Evolutionary conservation across 2,888 invertebrate genomes (phyloP).

Genomic region (Daptonema setosum): DNA sequence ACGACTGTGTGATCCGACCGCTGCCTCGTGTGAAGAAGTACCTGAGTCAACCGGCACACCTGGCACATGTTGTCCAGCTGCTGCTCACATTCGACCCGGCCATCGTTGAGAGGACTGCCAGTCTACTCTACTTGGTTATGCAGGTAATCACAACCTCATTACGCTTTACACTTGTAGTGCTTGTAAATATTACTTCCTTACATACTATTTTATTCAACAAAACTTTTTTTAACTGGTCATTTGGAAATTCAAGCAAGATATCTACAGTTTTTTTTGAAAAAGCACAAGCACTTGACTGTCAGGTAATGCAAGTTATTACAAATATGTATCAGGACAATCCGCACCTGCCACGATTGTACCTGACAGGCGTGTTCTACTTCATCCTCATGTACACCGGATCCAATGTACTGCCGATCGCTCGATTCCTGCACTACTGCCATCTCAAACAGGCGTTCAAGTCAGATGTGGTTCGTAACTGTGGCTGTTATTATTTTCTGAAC

Average conservation of each 20-base stretch:
- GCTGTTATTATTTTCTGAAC: too few relatives aligned
- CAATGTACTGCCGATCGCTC: conserved; percentile 79
- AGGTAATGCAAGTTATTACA: too few relatives aligned
- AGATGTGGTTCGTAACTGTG: conserved; percentile 62
- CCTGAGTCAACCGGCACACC: conserved; percentile 60
- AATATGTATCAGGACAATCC: conserved; percentile 95
- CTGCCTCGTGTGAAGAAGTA: conserved; percentile 65
- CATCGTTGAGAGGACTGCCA: conserved; percentile 82
- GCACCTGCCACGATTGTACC: conserved; percentile 69
- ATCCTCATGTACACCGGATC: conserved; percentile 96
- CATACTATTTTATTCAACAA: too few relatives aligned
- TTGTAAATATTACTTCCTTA: too few relatives aligned
- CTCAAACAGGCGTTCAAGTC: conserved; percentile 79
- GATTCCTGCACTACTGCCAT: conserved; percentile 78
- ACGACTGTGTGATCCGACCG: conserved; percentile 83
- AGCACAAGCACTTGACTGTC: too few relatives aligned
- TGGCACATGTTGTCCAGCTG: conserved; percentile 75
- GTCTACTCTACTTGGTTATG: conserved; percentile 36
- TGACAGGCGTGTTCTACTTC: conserved; percentile 83
- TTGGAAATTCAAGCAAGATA: too few relatives aligned
- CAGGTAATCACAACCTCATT: too few relatives aligned
- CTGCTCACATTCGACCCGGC: conserved; percentile 90
- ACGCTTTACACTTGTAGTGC: too few relatives aligned
- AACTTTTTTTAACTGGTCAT: too few relatives aligned
- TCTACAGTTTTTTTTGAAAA: too few relatives aligned